phyloP scores from a whole-genome alignment of 2,797 vertebrate species.

The Melanotaenia boesemani region DNA sequence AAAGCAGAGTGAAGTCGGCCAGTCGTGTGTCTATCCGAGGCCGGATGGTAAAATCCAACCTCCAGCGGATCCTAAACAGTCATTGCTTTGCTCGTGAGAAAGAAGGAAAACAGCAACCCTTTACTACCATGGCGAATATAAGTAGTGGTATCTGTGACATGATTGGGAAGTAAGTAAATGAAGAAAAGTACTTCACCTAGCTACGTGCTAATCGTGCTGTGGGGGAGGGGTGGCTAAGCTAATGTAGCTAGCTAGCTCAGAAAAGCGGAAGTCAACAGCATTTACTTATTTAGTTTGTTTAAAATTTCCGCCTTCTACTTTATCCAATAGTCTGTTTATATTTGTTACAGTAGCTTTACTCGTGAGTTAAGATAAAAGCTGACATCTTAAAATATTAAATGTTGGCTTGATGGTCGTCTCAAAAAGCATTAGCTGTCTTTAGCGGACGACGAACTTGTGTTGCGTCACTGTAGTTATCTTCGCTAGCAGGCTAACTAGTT shows the following conservation, averaged over 20 bases:
- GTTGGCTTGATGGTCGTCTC: neutral
- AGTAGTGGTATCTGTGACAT: conserved; percentile 86
- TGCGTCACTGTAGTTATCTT: conserved; percentile 48
- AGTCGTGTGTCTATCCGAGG: conserved; percentile 84
- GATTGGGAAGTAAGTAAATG: conserved; percentile 85
- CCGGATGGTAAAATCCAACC: conserved; percentile 92
- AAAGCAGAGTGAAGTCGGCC: conserved; percentile 77
- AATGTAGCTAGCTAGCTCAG: conserved; percentile 26
- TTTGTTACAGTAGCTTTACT: accelerated
- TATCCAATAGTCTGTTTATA: accelerated
- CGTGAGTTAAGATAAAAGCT: accelerated
- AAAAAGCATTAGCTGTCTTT: conserved; percentile 13
- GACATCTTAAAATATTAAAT: neutral
- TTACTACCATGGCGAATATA: conserved; percentile 81
- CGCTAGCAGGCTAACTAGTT: neutral
- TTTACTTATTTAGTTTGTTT: neutral
- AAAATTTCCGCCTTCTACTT: accelerated
- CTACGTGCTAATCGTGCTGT: conserved; percentile 54
- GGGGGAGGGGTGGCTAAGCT: conserved; percentile 75
- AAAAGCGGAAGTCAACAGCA: conserved; percentile 59
- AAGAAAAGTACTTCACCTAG: conserved; percentile 39
- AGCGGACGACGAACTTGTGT: conserved; percentile 29
- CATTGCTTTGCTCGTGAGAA: conserved; percentile 90
- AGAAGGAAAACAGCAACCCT: conserved; percentile 84
- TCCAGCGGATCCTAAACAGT: conserved; percentile 91